Percentiles rank a stretch among this genome's conserved stretches.
Evolutionary conservation across 2,113 vertebrate genomes (phyloP).

Genomic region (Bufo bufo): DNA sequence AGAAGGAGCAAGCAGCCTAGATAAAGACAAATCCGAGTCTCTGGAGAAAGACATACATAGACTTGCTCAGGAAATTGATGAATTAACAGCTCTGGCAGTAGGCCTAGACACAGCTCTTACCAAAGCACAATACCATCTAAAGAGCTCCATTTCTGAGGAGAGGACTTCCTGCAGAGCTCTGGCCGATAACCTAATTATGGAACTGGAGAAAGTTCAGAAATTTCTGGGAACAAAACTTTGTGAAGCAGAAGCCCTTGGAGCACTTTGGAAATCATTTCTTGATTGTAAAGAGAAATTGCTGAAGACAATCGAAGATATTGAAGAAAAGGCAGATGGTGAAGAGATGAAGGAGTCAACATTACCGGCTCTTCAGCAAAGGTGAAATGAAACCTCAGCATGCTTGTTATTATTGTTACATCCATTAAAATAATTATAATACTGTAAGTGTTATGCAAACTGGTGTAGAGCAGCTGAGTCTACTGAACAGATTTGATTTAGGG

Average conservation of each 20-base stretch:
- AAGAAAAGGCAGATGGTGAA: constrained; percentile 79
- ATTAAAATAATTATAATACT: too few relatives aligned
- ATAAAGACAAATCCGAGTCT: constrained; percentile 77
- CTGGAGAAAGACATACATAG: constrained; percentile 75
- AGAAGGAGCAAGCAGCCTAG: constrained; percentile 82
- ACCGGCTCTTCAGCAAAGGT: constrained; percentile 91
- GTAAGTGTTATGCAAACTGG: too few relatives aligned
- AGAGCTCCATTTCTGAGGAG: constrained; percentile 69
- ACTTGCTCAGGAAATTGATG: constrained; percentile 73
- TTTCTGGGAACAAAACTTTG: constrained; percentile 90
- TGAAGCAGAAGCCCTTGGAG: constrained; percentile 85
- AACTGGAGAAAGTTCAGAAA: constrained; percentile 84
- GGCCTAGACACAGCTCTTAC: constrained; percentile 79
- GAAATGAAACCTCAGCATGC: neutral
- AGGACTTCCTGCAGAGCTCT: constrained; percentile 85
- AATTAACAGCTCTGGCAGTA: constrained; percentile 78
- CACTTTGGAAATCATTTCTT: constrained; percentile 79
- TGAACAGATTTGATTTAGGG: too few relatives aligned
- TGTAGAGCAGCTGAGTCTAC: too few relatives aligned
- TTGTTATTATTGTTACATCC: neutral
- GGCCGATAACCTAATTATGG: constrained; percentile 74
- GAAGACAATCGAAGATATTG: constrained; percentile 81
- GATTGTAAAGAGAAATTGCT: constrained; percentile 85
- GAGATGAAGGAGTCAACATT: constrained; percentile 78
- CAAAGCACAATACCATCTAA: constrained; percentile 88